Evolutionary conservation across 2,113 vertebrate genomes (phyloP), one percentile per base, ranked within the genome.

Genomic region (Nyctereutes procyonoides): DNA sequence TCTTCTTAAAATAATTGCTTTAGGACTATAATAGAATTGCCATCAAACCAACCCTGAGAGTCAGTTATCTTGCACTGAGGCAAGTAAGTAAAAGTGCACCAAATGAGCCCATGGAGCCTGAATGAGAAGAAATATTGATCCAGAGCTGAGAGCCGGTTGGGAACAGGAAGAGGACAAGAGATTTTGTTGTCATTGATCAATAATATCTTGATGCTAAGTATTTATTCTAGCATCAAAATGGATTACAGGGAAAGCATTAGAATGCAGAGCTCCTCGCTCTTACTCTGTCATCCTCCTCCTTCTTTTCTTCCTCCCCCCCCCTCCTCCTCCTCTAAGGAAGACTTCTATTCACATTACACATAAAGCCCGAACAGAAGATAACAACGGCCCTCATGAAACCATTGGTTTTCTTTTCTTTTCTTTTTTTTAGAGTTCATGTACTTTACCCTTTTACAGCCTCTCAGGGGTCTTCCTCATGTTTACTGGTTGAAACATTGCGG

Each of bases 1-100:
- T 97, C 73, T 93, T 95, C 92, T 96, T 97, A 95, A 96, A 97
- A 96, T 97, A 95, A 97, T 96, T 96, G 93, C 67, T 76, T 96
- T 95, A 79, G 74, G 53, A 38, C 86, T 69, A 2, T 97, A 97
- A 97, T 81, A 97, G 97, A 97, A 97, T 96, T 89, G 22, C 62
- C 28, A 2, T 95, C 93, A 96, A 90, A 96, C 62, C 93, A 88
- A 88, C 60, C 80, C 88, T n/a, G n/a, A 77, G 79, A 92, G 55
- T 94, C 10, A 0, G 90, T 96, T 97, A 43, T 90, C 93, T 79
- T 88, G 35, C 38, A 62, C 81, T 30, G 67, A 94, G 63, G 73
- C 84, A 84, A 96, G 85, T 94, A 93, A 94, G 96, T 65, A 90
- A 94, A 85, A 95, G 17, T 92, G 91, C 24, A 35, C 82, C 30